These are phyloP conservation scores for Sympetrum striolatum DNA, from an alignment of 2,888 invertebrate species.

Conservation along the genomic window DNA sequence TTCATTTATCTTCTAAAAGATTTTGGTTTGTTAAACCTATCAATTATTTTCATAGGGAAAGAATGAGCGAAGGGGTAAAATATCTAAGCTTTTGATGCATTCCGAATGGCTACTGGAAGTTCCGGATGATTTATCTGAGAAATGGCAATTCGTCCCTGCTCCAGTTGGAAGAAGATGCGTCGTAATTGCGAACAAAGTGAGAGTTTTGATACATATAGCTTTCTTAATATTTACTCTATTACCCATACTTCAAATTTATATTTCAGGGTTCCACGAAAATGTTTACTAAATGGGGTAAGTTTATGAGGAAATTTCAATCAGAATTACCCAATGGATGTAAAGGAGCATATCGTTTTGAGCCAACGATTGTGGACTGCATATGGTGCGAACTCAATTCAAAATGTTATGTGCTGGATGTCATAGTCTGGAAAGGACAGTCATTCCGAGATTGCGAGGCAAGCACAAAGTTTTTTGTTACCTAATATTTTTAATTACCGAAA, in stretches of 20 bases:
- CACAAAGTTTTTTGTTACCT: neutral
- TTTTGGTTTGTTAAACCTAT: neutral
- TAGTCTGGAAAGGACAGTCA: slow-evolving; percentile 79
- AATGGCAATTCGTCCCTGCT: slow-evolving; percentile 79
- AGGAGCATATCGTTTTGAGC: slow-evolving; percentile 54
- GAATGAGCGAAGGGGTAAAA: slow-evolving; percentile 50
- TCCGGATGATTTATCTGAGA: slow-evolving; percentile 74
- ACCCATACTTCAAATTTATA: slow-evolving; percentile 46
- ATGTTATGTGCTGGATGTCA: slow-evolving; percentile 81
- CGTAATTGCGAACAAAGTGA: slow-evolving; percentile 76
- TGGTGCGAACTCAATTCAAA: slow-evolving; percentile 67
- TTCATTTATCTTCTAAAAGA: neutral
- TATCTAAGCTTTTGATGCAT: slow-evolving; percentile 73
- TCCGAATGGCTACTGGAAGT: slow-evolving; percentile 94
- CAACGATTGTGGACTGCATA: slow-evolving; percentile 85
- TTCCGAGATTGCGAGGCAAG: slow-evolving; percentile 77
- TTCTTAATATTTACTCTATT: neutral
- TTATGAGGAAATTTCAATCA: slow-evolving; percentile 66
- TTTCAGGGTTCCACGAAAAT: slow-evolving; percentile 54
- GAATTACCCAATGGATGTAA: slow-evolving; percentile 74
- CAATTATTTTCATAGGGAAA: neutral
- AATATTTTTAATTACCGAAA: neutral
- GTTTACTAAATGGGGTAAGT: slow-evolving; percentile 71
- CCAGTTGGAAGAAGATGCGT: slow-evolving; percentile 84
- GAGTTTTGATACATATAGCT: neutral